Evolutionary conservation across 2,888 invertebrate species (phyloP), one percentile per base, ranked within the genome.

Genomic region (Hyposoter didymator): DNA sequence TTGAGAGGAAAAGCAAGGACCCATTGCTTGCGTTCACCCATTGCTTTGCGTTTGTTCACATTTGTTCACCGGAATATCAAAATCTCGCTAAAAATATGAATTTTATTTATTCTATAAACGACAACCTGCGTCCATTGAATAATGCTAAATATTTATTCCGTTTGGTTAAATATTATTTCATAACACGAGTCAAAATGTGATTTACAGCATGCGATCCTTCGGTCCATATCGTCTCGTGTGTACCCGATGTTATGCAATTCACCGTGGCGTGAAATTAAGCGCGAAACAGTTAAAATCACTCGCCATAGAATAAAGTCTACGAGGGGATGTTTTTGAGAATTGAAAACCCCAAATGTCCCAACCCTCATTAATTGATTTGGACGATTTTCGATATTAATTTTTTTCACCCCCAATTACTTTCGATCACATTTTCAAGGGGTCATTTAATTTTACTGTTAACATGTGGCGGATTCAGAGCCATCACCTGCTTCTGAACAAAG

Each of bases 261-360:
- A n/a, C n/a, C 43, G 4, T 55, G 28, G 67, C n/a, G 28, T 55
- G 78, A 78, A 78, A 78, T 78, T 55, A n/a, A 67, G 66, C 67
- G 78, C 67, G 78, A 78, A 78, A 67, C 28, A 28, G 67, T 78
- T 69, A 39, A 67, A 78, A 78, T 28, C 28, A 49, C 32, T 69
- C 55, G 43, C 28, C 12, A 39, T 55, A 66, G 43, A 64, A 66
- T 52, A 22, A 35, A 22, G 17, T 17, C 78, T 45, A 17, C 12
- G 5, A 55, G 17, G n/a, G 22, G 28, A 69, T 78, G 67, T 43
- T 78, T 55, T 69, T 43, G 78, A 69, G 78, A 28, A 67, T n/a
- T 43, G 67, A 43, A 39, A 55, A 43, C 66, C 64, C 62, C 67
- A 22, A 39, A 35, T 55, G 55, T 43, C 39, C 43, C 55, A 78